Base-by-base conservation (phyloP, 2,888 invertebrate species). In the Pristionchus entomophagus region DNA sequence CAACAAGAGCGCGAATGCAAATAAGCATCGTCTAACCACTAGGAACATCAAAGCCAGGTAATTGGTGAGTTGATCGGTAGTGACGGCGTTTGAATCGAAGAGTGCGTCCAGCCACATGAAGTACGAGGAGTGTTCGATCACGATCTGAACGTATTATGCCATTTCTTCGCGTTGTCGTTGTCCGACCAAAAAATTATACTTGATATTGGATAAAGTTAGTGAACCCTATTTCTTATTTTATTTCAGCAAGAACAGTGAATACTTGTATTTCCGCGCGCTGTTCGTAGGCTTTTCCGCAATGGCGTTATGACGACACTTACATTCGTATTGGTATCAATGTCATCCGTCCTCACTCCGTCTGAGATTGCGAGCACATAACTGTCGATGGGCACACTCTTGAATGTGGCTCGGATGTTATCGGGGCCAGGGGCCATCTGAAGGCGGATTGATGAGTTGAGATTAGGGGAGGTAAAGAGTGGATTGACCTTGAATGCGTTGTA, bases 71-170 rank as follows among this genome's bases (percentile, higher is more conserved):
- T 87, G 88, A 0, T 88, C 87, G 1, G 62, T 19, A 56, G 87
- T 86, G 45, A 86, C 84, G 12, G 62, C 81, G 12, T 88, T 49
- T 8, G 89, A 90, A 19, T 87, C 85, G 69, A 91, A 88, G 19
- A 91, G 88, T 19, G 89, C 87, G 87, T 91, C 89, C 14, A 92
- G 84, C 87, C 90, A 90, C 53, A 89, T 88, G 65, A 91, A 89
- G 86, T 92, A 92, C 3, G 90, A 86, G 29, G 92, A 92, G 81
- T 91, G 87, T 6, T 87, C 87, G 53, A 92, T 86, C 53, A 92
- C 87, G 53, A 89, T 86, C 89, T 90, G 49, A 69, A 62, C 35
- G n/a, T n/a, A n/a, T n/a, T n/a, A n/a, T n/a, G n/a, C n/a, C n/a
- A n/a, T n/a, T n/a, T n/a, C n/a, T n/a, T n/a, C n/a, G n/a, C n/a